phyloP scores from a whole-genome alignment of 2,113 vertebrate species.

The Oenanthe oenanthe region DNA sequence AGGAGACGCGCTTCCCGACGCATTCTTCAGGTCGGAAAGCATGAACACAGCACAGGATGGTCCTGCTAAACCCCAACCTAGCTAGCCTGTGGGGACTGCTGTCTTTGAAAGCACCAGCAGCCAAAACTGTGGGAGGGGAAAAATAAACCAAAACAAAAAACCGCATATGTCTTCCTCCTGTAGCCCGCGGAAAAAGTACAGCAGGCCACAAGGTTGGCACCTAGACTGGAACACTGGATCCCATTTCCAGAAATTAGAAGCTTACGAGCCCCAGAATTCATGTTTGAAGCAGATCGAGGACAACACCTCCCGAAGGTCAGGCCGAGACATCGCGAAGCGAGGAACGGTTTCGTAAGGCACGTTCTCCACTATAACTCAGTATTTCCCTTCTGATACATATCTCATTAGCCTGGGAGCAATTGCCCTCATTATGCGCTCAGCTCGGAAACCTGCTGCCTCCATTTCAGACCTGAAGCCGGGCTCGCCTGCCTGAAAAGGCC shows the following conservation, averaged over 20 bases:
- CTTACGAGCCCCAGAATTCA: not conserved
- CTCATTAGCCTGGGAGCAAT: not conserved
- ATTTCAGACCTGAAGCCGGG: not conserved
- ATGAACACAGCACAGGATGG: accelerated
- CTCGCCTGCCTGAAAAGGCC: not conserved
- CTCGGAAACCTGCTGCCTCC: not conserved
- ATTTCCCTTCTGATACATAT: not conserved
- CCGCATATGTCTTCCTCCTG: too few species aligned
- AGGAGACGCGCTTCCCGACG: accelerated
- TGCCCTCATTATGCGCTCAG: not conserved
- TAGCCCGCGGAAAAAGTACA: not conserved
- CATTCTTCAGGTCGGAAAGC: accelerated
- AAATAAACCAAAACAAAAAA: not conserved
- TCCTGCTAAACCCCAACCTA: not conserved
- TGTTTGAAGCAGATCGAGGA: not conserved
- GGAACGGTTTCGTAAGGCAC: not conserved
- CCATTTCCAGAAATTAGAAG: not conserved
- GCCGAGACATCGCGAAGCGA: not conserved
- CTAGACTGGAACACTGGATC: accelerated
- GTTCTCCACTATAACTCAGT: not conserved
- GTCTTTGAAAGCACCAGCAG: not conserved
- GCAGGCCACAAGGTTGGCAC: not conserved
- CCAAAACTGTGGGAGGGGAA: accelerated
- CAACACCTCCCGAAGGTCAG: not conserved
- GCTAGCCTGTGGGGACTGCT: not conserved